Evolutionary conservation across 2,888 invertebrate species (phyloP).

Genomic region (Criorhina ranunculi): DNA sequence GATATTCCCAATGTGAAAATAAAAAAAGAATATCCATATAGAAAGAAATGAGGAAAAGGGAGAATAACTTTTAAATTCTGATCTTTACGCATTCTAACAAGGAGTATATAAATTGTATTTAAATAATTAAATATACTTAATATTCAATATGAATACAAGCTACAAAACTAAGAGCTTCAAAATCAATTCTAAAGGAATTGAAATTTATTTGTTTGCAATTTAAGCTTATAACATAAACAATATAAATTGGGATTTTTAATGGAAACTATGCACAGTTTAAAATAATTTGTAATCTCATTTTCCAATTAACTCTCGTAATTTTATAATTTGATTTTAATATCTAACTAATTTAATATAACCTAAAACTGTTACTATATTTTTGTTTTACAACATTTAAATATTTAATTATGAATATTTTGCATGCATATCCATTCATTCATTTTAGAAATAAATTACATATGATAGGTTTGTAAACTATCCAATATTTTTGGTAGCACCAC

Average conservation of each 20-base stretch:
- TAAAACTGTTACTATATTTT: conserved; percentile 7
- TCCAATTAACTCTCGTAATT: not conserved
- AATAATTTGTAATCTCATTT: conserved; percentile 8
- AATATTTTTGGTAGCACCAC: conserved; percentile 15
- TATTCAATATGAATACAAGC: conserved; percentile 57
- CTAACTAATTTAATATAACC: conserved; percentile 31
- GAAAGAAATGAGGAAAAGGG: not conserved
- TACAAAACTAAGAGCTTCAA: not conserved
- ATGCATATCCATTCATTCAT: conserved; percentile 1
- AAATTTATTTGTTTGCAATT: not conserved
- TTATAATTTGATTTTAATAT: conserved; percentile 23
- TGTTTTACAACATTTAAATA: conserved; percentile 25
- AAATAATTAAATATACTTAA: conserved; percentile 7
- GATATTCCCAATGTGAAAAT: no score
- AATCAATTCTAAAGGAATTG: conserved; percentile 6
- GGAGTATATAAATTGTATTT: not conserved
- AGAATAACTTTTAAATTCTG: conserved; percentile 6
- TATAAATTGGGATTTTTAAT: not conserved
- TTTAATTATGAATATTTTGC: not conserved
- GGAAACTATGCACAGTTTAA: not conserved
- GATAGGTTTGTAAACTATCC: not conserved
- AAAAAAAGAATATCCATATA: no score
- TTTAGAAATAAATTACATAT: conserved; percentile 8
- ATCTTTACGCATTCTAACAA: not conserved
- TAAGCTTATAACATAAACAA: conserved; percentile 15